Percentiles rank a stretch among this genome's conserved stretches.
These are phyloP conservation scores for Spermophilus dauricus DNA, from an alignment of 2,113 vertebrate species.

Conservation along the genomic window DNA sequence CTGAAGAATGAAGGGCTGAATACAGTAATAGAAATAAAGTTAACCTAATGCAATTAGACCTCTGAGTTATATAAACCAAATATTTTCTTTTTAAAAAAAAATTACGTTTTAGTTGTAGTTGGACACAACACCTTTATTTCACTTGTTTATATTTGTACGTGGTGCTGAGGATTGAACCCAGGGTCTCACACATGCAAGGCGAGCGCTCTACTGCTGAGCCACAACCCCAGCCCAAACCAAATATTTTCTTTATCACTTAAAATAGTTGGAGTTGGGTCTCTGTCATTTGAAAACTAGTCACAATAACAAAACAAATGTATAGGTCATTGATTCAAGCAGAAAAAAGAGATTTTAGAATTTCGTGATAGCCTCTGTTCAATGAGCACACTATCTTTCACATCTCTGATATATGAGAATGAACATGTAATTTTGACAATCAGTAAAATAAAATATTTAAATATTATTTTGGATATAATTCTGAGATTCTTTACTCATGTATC, in stretches of 20 bases:
- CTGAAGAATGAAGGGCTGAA: background rate
- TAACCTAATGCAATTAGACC: background rate
- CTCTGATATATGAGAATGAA: background rate
- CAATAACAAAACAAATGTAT: constrained; percentile 14
- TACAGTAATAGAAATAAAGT: constrained; percentile 8
- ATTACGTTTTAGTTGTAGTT: no score
- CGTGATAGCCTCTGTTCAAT: background rate
- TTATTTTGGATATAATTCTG: background rate
- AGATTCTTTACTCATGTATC: background rate
- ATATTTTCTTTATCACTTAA: background rate
- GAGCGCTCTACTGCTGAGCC: no score
- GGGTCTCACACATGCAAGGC: no score
- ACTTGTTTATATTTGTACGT: no score
- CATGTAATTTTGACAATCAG: background rate
- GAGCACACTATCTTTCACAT: background rate
- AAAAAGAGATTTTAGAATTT: background rate
- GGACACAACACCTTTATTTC: no score
- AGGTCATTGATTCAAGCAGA: constrained; percentile 3
- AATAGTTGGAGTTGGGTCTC: background rate
- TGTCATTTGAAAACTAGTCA: constrained; percentile 32
- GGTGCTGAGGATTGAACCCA: no score
- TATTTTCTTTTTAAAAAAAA: background rate
- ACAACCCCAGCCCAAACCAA: background rate
- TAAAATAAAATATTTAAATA: background rate
- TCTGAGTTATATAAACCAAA: background rate